phyloP scores from a whole-genome alignment of 1,140 invertebrate species.

The Heliconius melpomene region DNA sequence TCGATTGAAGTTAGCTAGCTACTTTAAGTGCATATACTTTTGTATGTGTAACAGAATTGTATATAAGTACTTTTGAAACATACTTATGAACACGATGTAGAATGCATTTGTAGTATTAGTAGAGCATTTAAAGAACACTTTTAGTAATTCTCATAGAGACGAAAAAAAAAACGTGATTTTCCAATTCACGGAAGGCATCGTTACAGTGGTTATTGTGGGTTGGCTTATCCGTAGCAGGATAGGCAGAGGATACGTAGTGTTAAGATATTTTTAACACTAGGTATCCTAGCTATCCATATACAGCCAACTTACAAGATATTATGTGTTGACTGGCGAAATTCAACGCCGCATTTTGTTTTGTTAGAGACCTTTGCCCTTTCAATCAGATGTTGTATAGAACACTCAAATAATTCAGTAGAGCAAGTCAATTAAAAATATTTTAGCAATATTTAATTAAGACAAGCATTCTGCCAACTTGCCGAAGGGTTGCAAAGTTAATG shows the following conservation, averaged over 20 bases:
- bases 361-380: no score
- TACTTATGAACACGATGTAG: background rate
- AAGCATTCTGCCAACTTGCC: background rate
- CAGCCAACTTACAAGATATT: no score
- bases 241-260: background rate
- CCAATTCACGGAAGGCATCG: no score
- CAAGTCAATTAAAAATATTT: conserved; percentile 1
- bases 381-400: no score
- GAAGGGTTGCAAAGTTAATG: conserved; percentile 5
- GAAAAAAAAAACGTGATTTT: background rate
- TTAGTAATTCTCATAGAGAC: no score
- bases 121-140: no score
- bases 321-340: no score
- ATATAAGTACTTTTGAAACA: background rate
- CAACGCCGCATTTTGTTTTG: no score
- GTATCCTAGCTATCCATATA: no score
- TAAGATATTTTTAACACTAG: background rate
- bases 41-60: background rate
- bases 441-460: background rate
- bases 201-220: no score
- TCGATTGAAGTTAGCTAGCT: conserved; percentile 47
- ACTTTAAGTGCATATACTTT: background rate
- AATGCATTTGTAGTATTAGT: no score
- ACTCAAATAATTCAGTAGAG: background rate
- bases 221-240: no score